Conservation (phyloP, 2,888 invertebrate genomes). For the Ctena decussata region DNA sequence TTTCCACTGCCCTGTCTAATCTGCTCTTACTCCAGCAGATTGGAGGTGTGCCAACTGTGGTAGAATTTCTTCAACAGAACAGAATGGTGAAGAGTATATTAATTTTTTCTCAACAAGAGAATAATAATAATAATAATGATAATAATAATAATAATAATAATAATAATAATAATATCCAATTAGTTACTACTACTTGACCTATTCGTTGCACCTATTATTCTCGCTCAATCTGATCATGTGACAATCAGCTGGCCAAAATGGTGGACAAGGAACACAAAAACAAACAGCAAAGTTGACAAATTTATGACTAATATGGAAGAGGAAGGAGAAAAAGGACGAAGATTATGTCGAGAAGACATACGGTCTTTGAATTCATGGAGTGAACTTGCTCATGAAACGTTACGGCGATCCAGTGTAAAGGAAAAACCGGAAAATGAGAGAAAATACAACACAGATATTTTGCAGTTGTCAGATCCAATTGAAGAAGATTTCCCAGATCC, state of each 20-base stretch:
- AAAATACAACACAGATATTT: background rate
- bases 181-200: too few relatives aligned
- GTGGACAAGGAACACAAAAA: slow-evolving; percentile 3
- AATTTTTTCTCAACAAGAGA: too few relatives aligned
- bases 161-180: too few relatives aligned
- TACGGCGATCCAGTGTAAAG: background rate
- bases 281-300: background rate
- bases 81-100: too few relatives aligned
- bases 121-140: too few relatives aligned
- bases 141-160: too few relatives aligned
- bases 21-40: too few relatives aligned
- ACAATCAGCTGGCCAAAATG: background rate
- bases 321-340: background rate
- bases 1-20: too few relatives aligned
- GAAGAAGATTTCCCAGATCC: background rate
- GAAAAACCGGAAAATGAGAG: background rate
- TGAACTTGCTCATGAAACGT: slow-evolving; percentile 56
- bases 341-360: slow-evolving; percentile 62
- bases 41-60: too few relatives aligned
- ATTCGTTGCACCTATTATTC: too few relatives aligned
- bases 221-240: background rate
- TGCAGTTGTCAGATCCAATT: background rate
- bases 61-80: too few relatives aligned
- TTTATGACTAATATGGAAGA: slow-evolving; percentile 3
- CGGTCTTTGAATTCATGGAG: slow-evolving; percentile 77